Base-by-base conservation (phyloP, 2,113 vertebrate genomes). In the Speoplatyrhinus poulsoni region DNA sequence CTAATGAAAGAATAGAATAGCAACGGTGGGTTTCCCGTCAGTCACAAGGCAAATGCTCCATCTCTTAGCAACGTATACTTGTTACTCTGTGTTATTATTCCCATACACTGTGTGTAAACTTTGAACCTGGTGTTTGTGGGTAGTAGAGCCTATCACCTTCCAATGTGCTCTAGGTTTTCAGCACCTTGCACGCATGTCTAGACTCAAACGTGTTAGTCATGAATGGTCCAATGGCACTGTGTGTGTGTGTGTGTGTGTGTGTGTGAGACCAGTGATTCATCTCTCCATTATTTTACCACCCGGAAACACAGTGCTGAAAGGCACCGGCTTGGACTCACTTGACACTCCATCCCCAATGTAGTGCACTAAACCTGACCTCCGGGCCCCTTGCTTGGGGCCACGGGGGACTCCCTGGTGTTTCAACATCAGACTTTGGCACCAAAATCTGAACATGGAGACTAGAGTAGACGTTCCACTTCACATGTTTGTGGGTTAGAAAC, bases 51-150 rank as follows among this genome's bases (percentile, higher is more conserved):
- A 50, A 77, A 77, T 58, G 58, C 19, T 57, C 32, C 11, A 61
- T 88, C 41, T 69, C 86, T 63, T 85, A 87, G 90, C 85, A 85
- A 90, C 84, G 70, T 15, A 9, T 73, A 76, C 71, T 81, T 84
- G 77, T 88, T 87, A 64, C 68, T 60, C 13, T 32, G 47, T 33
- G 64, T 41, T 48, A 56, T 65, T 54, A 55, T 65, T 73, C 59
- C 26, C 66, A 46, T 69, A 70, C 61, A 60, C 63, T 70, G 26
- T 56, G 56, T 68, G 63, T 76, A 76, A 73, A 74, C 72, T 55
- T 16, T 62, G 53, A 46, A 12, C 55, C 74, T 65, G 49, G 64
- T 60, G 66, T 74, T 66, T 81, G 75, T 67, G 70, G 76, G 78
- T 70, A 12, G 36, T 50, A 19, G 50, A 3, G 47, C 73, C 76